phyloP scores from a whole-genome alignment of 2,113 vertebrate genomes.

The Poeciliopsis retropinna region DNA sequence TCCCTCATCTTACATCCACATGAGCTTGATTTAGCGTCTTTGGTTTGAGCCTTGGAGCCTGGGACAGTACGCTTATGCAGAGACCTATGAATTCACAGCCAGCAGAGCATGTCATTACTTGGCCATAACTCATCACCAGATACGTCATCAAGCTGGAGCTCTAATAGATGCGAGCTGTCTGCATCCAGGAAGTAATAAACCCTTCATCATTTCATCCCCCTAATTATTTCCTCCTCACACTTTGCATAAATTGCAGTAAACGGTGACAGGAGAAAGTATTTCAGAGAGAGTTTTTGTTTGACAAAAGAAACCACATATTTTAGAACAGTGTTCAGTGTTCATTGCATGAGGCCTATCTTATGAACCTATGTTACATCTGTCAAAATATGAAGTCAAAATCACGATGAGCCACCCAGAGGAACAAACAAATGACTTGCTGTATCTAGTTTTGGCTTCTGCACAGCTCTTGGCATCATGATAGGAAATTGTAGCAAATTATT shows the following conservation, averaged over 20 bases:
- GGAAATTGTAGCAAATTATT: not conserved
- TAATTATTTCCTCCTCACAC: slow-evolving; percentile 58
- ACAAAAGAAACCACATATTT: not conserved
- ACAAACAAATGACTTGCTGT: not conserved
- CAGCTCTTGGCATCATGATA: not conserved
- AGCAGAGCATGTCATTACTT: slow-evolving; percentile 70
- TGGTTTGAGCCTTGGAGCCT: slow-evolving; percentile 69
- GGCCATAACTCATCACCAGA: slow-evolving; percentile 70
- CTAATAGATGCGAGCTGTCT: slow-evolving; percentile 67
- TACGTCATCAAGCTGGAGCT: slow-evolving; percentile 60
- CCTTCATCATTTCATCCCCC: slow-evolving; percentile 52
- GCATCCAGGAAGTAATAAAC: slow-evolving; percentile 67
- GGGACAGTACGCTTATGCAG: slow-evolving; percentile 53
- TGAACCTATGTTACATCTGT: not conserved
- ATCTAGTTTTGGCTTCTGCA: not conserved
- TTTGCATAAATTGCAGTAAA: slow-evolving; percentile 42
- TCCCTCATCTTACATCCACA: slow-evolving; percentile 50
- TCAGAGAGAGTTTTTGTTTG: slow-evolving; percentile 13
- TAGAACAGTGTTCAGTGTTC: not conserved
- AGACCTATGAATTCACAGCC: slow-evolving; percentile 71
- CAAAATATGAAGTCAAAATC: not conserved
- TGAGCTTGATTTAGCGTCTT: slow-evolving; percentile 76
- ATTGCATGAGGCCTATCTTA: not conserved
- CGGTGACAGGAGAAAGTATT: slow-evolving; percentile 27
- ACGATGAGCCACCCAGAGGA: not conserved